Evolutionary conservation across 2,113 vertebrate species (phyloP), one percentile per base, ranked within the genome.

Genomic region (Chiloscyllium plagiosum): DNA sequence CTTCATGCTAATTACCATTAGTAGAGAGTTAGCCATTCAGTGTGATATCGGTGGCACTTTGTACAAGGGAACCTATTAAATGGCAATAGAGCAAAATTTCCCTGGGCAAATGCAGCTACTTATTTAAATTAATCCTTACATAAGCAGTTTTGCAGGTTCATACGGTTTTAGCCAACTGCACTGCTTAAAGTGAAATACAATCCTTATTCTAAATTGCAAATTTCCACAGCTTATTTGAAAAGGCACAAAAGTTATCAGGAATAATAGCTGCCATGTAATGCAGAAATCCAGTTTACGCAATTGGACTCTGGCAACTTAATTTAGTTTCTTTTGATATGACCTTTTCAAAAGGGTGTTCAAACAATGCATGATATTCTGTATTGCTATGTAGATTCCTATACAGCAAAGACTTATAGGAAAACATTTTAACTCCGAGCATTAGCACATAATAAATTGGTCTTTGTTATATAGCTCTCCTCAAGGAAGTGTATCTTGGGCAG

Each of bases 31-130:
- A 90, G 52, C 33, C 50, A 90, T 90, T 90, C 87, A 90, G 26
- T n/a, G 29, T 90, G 87, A 33, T 90, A 90, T 90, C 87, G 15
- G 87, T 61, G 87, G 17, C 87, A 90, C 52, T 90, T 33, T 90
- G 87, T n/a, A 90, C 87, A 90, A 90, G 87, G 52, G 87, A 90
- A 90, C 87, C 87, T 61, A 90, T 90, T 90, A 65, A 90, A 90
- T 65, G 87, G 52, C 52, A 90, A 33, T 61, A 52, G n/a, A 90
- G 52, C 87, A 29, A 90, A 90, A 90, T 90, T 50, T 90, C 87
- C 52, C 87, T n/a, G 87, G 87, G 56, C 50, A 90, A 90, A 65
- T 90, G 87, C 33, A 90, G 26, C 33, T 61, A 90, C 87, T 90
- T 90, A 90, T 90, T 90, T 90, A 61, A 90, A 90, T 90, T 90